These are phyloP conservation scores for Suricata suricatta DNA, from an alignment of 2,113 vertebrate genomes.

Conservation along the genomic window DNA sequence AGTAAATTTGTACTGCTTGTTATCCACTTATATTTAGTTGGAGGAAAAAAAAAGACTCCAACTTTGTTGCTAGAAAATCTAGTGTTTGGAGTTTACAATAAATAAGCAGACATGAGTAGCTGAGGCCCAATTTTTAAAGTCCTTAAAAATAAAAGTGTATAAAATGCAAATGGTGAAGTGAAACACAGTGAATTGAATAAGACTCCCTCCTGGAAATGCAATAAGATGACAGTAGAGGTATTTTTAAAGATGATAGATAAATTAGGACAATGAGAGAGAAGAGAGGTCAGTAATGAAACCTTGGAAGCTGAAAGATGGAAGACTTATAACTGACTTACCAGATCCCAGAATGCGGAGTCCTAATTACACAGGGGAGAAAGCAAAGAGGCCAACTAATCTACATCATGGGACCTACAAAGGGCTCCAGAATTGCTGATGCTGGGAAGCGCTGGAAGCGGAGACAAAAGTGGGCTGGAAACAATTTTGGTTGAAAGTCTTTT, in stretches of 20 bases:
- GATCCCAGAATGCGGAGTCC: not conserved
- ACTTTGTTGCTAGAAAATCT: not conserved
- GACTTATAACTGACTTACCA: not conserved
- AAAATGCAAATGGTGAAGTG: constrained; percentile 20
- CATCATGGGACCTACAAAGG: accelerated
- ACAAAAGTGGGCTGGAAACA: not conserved
- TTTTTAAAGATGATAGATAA: not conserved
- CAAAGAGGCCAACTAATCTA: not conserved
- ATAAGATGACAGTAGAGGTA: not conserved
- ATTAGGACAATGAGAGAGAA: not conserved
- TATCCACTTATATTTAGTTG: not conserved
- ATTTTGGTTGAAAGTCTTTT: not conserved
- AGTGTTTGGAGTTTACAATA: not conserved
- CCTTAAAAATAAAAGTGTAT: not conserved
- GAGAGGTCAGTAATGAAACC: not conserved
- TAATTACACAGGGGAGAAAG: not conserved
- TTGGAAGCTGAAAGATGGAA: not conserved
- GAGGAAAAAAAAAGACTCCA: not conserved
- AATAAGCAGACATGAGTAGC: not conserved
- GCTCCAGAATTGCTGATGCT: not conserved
- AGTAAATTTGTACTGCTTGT: not conserved
- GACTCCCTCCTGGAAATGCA: not conserved
- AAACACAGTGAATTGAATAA: not conserved
- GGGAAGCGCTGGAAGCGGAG: no score
- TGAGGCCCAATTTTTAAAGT: constrained; percentile 5